These are phyloP conservation scores for Phyllostomus hastatus DNA, from an alignment of 2,113 vertebrate genomes.

Conservation along the genomic window DNA sequence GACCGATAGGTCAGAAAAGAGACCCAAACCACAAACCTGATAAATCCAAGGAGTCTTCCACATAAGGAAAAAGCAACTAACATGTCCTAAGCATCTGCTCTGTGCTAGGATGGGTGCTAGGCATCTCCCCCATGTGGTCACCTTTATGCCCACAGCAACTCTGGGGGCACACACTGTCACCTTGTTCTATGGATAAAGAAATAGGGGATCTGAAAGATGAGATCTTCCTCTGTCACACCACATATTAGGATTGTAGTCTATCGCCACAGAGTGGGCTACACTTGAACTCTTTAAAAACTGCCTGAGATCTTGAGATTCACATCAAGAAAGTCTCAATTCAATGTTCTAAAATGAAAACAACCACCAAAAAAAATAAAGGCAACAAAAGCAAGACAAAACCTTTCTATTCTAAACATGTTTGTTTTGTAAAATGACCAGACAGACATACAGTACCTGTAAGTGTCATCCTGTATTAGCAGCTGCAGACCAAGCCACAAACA, in stretches of 20 bases:
- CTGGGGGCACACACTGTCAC: not conserved
- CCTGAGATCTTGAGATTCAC: not conserved
- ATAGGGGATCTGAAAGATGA: not conserved
- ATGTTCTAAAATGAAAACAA: not conserved
- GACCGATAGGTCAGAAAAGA: not conserved
- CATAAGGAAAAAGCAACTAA: not conserved
- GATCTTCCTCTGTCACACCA: not conserved
- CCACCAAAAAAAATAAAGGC: not conserved
- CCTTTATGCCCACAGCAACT: not conserved
- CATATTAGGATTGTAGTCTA: not conserved
- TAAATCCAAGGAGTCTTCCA: not conserved
- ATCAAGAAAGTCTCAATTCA: not conserved
- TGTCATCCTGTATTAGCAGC: not conserved
- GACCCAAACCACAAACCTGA: not conserved
- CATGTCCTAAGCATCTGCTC: not conserved
- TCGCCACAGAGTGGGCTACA: not conserved
- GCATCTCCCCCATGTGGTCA: not conserved
- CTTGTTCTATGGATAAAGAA: not conserved
- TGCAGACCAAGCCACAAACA: not conserved
- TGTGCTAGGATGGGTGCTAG: not conserved
- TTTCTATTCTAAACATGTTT: not conserved
- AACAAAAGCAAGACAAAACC: not conserved
- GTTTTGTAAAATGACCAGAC: not conserved
- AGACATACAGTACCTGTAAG: not conserved
- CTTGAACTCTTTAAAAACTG: not conserved